Evolutionary conservation across 2,888 invertebrate species (phyloP).

Genomic region (Caenorhabditis japonica): DNA sequence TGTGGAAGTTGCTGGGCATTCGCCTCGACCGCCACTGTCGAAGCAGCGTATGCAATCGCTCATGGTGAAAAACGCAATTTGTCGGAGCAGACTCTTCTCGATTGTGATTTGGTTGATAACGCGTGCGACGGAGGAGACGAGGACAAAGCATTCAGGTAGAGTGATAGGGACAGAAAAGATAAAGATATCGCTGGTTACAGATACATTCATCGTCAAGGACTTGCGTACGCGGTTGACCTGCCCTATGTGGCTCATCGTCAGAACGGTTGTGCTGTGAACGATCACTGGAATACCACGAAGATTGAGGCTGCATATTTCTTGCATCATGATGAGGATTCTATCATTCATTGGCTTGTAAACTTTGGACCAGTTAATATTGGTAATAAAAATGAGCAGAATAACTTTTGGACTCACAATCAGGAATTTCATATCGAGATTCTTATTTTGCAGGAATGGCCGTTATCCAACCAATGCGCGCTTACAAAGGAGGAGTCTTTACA

Average conservation of each 20-base stretch:
- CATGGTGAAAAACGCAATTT: slow-evolving; percentile 65
- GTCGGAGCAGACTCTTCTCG: slow-evolving; percentile 74
- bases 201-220: slow-evolving; percentile 77
- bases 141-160: slow-evolving; percentile 79
- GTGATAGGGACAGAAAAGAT: neutral
- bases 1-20: slow-evolving; percentile 77
- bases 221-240: slow-evolving; percentile 89
- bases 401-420: slow-evolving; percentile 3
- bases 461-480: slow-evolving; percentile 73
- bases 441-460: slow-evolving; percentile 72
- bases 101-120: slow-evolving; percentile 77
- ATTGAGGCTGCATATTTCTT: slow-evolving; percentile 74
- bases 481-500: slow-evolving; percentile 73
- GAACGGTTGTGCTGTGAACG: slow-evolving; percentile 66
- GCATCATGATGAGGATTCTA: slow-evolving; percentile 74
- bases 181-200: slow-evolving; percentile 50
- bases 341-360: slow-evolving; percentile 76
- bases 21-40: slow-evolving; percentile 76
- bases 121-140: slow-evolving; percentile 80
- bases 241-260: slow-evolving; percentile 84
- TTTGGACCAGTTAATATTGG: slow-evolving; percentile 77
- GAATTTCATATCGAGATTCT: too few relatives aligned
- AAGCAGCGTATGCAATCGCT: slow-evolving; percentile 72
- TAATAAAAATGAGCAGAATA: too few relatives aligned
- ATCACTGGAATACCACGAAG: slow-evolving; percentile 65